Conservation (phyloP, 1,140 invertebrate species). For the Stenopsyche tienmushanensis region DNA sequence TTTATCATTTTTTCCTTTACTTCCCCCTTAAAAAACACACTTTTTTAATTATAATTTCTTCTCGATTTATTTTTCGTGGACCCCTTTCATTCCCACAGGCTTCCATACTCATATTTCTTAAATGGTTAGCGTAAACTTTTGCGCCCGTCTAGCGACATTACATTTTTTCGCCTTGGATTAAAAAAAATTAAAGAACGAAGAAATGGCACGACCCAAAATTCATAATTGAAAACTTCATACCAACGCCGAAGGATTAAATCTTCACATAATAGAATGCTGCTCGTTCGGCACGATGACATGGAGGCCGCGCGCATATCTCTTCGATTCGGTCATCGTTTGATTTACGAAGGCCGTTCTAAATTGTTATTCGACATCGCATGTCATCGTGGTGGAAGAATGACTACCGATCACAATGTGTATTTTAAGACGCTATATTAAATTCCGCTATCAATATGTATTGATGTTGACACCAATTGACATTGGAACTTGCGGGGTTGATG, state of each 20-base stretch:
- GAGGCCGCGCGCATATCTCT: no score
- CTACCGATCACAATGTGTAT: no score
- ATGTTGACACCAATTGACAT: conserved; percentile 39
- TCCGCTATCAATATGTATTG: conserved; percentile 32
- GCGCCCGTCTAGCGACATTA: conserved; percentile 12
- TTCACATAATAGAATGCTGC: no score
- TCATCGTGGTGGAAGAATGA: no score
- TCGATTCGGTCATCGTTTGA: no score
- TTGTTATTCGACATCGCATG: no score
- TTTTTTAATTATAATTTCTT: conserved; percentile 43
- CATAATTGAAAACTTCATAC: no score
- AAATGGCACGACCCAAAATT: not conserved
- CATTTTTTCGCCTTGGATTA: not conserved
- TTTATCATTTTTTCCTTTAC: conserved; percentile 41
- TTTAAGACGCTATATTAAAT: no score
- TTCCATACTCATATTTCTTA: conserved; percentile 27
- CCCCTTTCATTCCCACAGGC: conserved; percentile 35
- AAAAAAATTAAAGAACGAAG: not conserved
- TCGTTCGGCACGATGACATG: no score
- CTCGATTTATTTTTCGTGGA: conserved; percentile 41
- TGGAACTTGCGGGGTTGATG: conserved; percentile 32
- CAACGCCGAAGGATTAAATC: no score
- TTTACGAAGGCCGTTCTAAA: no score
- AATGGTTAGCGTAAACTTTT: conserved; percentile 36
- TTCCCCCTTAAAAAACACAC: conserved; percentile 41